Evolutionary conservation across 2,888 invertebrate species (phyloP).

Genomic region (Leucophora obtusa): DNA sequence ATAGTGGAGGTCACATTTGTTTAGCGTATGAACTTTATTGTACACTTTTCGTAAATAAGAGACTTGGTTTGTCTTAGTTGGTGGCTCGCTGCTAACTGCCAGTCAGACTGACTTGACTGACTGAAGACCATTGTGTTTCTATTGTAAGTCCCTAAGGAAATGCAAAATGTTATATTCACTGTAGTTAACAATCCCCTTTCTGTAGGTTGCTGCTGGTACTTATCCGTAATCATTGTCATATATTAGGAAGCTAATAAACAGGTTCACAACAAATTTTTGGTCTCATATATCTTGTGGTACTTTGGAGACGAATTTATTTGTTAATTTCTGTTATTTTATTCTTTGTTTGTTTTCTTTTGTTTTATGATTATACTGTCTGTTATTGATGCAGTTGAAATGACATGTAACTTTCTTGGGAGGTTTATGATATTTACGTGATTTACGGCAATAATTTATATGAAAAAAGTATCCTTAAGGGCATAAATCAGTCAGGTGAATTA

Average conservation of each 20-base stretch:
- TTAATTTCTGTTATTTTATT: constrained; percentile 31
- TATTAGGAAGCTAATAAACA: constrained; percentile 78
- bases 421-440: constrained; percentile 76
- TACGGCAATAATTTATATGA: constrained; percentile 74
- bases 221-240: constrained; percentile 73
- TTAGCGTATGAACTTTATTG: constrained; percentile 59
- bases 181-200: constrained; percentile 10
- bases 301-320: constrained; percentile 61
- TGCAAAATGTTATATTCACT: constrained; percentile 63
- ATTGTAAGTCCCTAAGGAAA: constrained; percentile 71
- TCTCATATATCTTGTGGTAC: constrained; percentile 62
- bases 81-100: constrained; percentile 27
- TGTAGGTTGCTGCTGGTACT: constrained; percentile 44
- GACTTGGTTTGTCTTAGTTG: constrained; percentile 44
- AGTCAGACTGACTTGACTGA: constrained; percentile 64
- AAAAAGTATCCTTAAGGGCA: constrained; percentile 37
- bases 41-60: constrained; percentile 34
- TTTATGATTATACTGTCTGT: constrained; percentile 49
- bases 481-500: constrained; percentile 50
- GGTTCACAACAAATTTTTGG: constrained; percentile 71
- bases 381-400: constrained; percentile 53
- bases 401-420: constrained; percentile 67
- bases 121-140: constrained; percentile 52
- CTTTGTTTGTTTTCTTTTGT: constrained; percentile 10
- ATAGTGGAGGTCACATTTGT: constrained; percentile 75